Evolutionary conservation across 2,888 invertebrate species (phyloP).

Genomic region (Dryocosmus kuriphilus): DNA sequence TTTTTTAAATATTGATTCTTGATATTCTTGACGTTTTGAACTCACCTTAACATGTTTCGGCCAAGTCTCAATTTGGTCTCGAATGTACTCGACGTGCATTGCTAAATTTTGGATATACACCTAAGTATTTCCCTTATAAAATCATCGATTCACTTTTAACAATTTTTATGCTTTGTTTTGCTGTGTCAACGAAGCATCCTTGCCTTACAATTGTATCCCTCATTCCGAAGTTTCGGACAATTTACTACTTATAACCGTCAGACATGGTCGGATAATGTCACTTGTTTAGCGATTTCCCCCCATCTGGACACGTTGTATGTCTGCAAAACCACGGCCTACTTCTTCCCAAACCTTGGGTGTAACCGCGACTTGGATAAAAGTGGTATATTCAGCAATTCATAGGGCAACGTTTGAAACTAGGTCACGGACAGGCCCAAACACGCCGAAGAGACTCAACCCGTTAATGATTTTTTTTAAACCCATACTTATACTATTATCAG

Average conservation of each 20-base stretch:
- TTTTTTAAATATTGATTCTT: no score
- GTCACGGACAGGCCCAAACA: constrained; percentile 57
- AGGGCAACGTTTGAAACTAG: constrained; percentile 52
- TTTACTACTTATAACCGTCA: neutral
- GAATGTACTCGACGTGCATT: no score
- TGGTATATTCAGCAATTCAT: constrained; percentile 58
- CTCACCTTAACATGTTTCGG: no score
- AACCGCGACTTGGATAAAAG: constrained; percentile 57
- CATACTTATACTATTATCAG: neutral
- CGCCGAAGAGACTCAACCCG: constrained; percentile 28
- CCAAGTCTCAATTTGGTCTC: no score
- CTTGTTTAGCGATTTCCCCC: constrained; percentile 25
- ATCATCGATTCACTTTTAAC: no score
- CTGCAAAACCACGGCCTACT: constrained; percentile 55
- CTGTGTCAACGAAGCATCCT: neutral
- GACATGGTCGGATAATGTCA: neutral
- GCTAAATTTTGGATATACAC: no score
- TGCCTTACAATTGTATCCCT: neutral
- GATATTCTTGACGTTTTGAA: no score
- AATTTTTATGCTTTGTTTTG: neutral
- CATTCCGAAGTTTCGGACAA: neutral
- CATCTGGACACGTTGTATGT: constrained; percentile 42
- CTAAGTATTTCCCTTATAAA: no score
- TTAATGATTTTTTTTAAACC: constrained; percentile 47
- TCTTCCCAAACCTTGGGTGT: constrained; percentile 50